These are phyloP conservation scores for Dryoscopus gambensis DNA, from an alignment of 2,113 vertebrate species.

Conservation along the genomic window DNA sequence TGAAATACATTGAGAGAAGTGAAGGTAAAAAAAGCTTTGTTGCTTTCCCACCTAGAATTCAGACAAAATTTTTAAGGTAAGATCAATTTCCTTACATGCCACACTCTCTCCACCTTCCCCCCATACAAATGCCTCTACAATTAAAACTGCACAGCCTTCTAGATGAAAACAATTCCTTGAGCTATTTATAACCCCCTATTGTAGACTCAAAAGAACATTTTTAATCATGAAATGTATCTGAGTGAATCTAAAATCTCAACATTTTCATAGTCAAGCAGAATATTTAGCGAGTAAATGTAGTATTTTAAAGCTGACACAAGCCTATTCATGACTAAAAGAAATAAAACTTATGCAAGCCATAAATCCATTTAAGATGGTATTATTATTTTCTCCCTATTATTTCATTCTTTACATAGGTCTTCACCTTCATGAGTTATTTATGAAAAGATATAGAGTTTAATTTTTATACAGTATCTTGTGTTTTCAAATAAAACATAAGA, in stretches of 20 bases:
- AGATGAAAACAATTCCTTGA: not conserved
- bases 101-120: accelerated
- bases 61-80: not conserved
- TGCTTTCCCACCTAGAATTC: not conserved
- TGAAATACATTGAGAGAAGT: not conserved
- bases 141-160: not conserved
- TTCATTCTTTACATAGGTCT: not conserved
- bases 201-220: not conserved
- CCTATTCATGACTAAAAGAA: not conserved
- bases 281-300: not conserved
- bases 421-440: not conserved
- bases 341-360: not conserved
- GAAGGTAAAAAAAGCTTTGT: not conserved
- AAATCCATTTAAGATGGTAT: not conserved
- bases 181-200: not conserved
- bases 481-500: not conserved
- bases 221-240: not conserved
- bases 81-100: not conserved
- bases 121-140: accelerated
- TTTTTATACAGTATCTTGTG: not conserved
- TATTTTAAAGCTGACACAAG: not conserved
- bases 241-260: not conserved
- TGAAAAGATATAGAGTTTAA: not conserved
- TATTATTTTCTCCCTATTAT: not conserved
- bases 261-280: not conserved